Conservation (phyloP, 2,113 vertebrate genomes). For the Lutjanus erythropterus region DNA sequence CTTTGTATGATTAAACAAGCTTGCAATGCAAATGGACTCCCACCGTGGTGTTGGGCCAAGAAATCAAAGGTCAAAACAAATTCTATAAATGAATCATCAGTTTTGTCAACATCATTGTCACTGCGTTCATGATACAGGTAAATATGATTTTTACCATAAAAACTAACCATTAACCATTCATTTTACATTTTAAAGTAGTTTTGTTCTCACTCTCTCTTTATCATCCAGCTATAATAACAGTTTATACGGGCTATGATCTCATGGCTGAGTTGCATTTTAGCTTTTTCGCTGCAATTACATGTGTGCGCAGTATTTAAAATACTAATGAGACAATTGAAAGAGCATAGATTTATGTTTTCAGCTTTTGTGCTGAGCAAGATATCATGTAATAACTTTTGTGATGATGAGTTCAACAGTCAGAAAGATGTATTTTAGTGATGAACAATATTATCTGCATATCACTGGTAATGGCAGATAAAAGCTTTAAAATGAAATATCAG, state of each 20-base stretch:
- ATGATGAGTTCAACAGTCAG: neutral
- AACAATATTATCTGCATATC: too few relatives aligned
- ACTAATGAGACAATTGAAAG: too few relatives aligned
- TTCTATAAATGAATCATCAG: constrained; percentile 3
- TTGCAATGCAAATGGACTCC: too few relatives aligned
- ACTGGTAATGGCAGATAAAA: too few relatives aligned
- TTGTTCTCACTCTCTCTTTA: too few relatives aligned
- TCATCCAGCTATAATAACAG: too few relatives aligned
- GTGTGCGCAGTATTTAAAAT: neutral
- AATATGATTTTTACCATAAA: neutral
- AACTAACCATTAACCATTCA: too few relatives aligned
- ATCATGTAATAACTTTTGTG: neutral
- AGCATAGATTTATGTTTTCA: neutral
- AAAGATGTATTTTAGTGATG: too few relatives aligned
- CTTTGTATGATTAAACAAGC: too few relatives aligned
- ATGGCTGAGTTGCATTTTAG: neutral
- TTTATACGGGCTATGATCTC: neutral
- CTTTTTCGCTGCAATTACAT: too few relatives aligned
- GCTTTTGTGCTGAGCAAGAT: neutral
- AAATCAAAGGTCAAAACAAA: constrained; percentile 15
- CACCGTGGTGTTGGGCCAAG: neutral
- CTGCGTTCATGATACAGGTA: neutral
- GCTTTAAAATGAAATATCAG: too few relatives aligned
- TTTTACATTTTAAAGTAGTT: too few relatives aligned
- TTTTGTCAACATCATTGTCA: neutral